Conservation (phyloP, 1,140 invertebrate species). For the Caerostris extrusa region DNA sequence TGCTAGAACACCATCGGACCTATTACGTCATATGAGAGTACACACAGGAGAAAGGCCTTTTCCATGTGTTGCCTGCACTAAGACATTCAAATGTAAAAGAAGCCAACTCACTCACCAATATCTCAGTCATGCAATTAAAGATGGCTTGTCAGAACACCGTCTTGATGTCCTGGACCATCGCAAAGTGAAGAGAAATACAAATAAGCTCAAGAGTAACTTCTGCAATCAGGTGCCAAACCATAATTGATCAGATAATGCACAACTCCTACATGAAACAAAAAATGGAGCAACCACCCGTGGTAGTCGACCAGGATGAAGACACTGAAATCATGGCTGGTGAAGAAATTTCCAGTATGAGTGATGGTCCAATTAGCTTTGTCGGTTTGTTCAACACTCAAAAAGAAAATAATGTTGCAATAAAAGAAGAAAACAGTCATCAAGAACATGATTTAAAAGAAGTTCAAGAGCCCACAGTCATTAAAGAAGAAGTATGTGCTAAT, state of each 20-base stretch:
- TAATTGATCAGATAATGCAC: constrained; percentile 67
- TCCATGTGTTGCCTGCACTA: constrained; percentile 70
- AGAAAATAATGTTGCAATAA: constrained; percentile 21
- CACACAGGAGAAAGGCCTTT: constrained; percentile 92
- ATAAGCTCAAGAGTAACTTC: constrained; percentile 54
- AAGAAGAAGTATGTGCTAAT: neutral
- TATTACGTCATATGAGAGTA: constrained; percentile 87
- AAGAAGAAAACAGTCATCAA: neutral
- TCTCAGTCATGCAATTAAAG: constrained; percentile 71
- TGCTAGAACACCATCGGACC: constrained; percentile 85
- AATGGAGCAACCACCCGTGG: neutral
- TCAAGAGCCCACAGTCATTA: neutral
- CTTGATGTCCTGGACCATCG: constrained; percentile 63
- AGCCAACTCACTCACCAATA: constrained; percentile 75
- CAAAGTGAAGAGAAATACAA: constrained; percentile 57
- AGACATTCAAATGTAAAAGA: constrained; percentile 76
- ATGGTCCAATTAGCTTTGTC: constrained; percentile 63
- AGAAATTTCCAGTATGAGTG: constrained; percentile 60
- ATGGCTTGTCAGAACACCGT: constrained; percentile 67
- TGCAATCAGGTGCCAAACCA: constrained; percentile 44
- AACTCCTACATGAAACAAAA: constrained; percentile 42
- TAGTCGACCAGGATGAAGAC: constrained; percentile 74
- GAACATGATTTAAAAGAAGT: constrained; percentile 29
- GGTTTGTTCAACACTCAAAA: constrained; percentile 50
- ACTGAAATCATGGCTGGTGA: constrained; percentile 75